Evolutionary conservation across 1,140 invertebrate genomes (phyloP).

Genomic region (Drosophila quadrilineata): DNA sequence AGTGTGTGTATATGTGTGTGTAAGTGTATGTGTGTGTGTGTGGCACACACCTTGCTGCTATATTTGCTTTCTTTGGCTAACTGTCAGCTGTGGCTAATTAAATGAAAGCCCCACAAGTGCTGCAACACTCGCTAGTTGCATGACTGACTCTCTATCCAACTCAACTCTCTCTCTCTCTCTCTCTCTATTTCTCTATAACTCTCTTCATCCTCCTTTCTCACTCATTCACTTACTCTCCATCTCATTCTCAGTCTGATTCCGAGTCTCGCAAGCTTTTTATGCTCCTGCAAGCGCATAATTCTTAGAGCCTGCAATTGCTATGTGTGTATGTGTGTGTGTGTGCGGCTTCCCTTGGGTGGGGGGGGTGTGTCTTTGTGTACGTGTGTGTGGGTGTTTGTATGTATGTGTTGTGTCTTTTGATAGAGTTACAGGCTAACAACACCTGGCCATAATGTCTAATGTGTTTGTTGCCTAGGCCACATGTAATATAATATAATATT

Average conservation of each 20-base stretch:
- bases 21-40: background rate
- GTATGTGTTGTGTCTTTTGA: background rate
- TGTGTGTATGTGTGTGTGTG: conserved; percentile 13
- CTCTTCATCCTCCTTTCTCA: background rate
- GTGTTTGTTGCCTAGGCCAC: conserved; percentile 21
- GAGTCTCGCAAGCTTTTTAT: conserved; percentile 33
- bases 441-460: conserved; percentile 37
- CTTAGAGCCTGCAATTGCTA: conserved; percentile 38
- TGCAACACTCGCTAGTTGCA: conserved; percentile 68
- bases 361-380: no score
- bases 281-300: conserved; percentile 59
- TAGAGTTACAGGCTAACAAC: conserved; percentile 6
- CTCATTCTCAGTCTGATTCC: background rate
- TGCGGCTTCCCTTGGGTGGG: no score
- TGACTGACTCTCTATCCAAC: no score
- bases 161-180: background rate
- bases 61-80: conserved; percentile 71
- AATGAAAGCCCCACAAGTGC: conserved; percentile 73
- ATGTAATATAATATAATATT: no score
- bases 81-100: conserved; percentile 79
- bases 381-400: conserved; percentile 13
- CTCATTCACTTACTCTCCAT: background rate
- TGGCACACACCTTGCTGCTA: conserved; percentile 36
- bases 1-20: background rate
- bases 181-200: background rate